A percentile compares a stretch with the other conserved stretches of the same genome.
Evolutionary conservation across 2,888 invertebrate genomes (phyloP).

Genomic region (Flabesymbios commensalis): DNA sequence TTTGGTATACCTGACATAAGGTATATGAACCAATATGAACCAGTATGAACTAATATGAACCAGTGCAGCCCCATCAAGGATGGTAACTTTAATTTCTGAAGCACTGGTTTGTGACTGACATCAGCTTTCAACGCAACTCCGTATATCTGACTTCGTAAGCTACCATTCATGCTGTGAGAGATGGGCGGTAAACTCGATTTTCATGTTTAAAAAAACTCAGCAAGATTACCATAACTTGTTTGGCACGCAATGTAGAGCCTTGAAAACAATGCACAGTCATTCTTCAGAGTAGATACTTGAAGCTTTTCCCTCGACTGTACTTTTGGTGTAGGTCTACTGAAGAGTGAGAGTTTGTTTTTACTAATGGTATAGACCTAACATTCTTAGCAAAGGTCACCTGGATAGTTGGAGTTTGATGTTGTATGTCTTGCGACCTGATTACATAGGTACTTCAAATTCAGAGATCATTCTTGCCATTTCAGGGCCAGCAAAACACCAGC

Average conservation of each 20-base stretch:
- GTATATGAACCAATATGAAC: no score
- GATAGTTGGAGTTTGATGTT: neutral
- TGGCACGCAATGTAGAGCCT: slow-evolving; percentile 18
- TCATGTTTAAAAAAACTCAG: slow-evolving; percentile 22
- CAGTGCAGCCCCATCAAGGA: slow-evolving; percentile 3
- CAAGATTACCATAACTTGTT: slow-evolving; percentile 19
- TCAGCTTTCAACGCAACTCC: neutral
- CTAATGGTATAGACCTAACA: neutral
- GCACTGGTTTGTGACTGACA: neutral
- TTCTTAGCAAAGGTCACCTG: neutral
- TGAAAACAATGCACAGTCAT: slow-evolving; percentile 9
- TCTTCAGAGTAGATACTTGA: slow-evolving; percentile 7
- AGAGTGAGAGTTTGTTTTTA: slow-evolving; percentile 2
- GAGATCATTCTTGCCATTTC: slow-evolving; percentile 20
- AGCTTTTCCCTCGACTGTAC: neutral
- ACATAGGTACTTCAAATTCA: slow-evolving; percentile 3
- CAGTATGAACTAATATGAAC: no score
- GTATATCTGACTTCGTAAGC: slow-evolving; percentile 12
- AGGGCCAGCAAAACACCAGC: no score
- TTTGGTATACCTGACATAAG: no score
- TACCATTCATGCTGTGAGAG: slow-evolving; percentile 6
- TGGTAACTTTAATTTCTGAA: neutral
- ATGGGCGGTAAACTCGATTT: slow-evolving; percentile 22
- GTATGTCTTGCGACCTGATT: neutral
- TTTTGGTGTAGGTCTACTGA: neutral